Percentiles rank a stretch among this genome's conserved stretches.
Evolutionary conservation across 23 tunicate genomes (phyloP).

Genomic region (Ascidia mentula): DNA sequence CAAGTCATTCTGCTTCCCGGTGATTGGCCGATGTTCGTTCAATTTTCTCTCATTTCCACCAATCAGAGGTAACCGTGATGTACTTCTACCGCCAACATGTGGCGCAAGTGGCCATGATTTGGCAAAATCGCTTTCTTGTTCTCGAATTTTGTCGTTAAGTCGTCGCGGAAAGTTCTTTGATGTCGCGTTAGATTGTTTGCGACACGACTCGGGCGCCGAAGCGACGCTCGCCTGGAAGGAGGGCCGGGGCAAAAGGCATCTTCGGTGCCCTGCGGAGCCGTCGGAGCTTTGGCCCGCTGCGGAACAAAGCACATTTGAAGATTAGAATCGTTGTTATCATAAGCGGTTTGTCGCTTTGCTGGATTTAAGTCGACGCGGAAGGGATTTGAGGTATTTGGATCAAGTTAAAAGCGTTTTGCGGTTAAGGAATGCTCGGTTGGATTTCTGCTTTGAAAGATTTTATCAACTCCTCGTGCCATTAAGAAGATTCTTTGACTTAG

Average conservation of each 20-base stretch:
- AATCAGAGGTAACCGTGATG: neutral
- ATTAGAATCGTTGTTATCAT: no score
- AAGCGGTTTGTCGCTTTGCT: no score
- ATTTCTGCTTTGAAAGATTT: no score
- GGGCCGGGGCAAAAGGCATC: neutral
- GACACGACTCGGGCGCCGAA: neutral
- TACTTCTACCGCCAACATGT: neutral
- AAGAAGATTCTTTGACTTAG: no score
- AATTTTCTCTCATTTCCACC: neutral
- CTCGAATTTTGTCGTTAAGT: neutral
- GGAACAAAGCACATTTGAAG: no score
- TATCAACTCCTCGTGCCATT: no score
- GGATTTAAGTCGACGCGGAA: no score
- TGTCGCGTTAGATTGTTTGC: slow-evolving; percentile 6
- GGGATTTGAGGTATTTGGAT: no score
- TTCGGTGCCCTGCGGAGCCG: neutral
- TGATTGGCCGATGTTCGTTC: neutral
- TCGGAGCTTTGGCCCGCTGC: neutral
- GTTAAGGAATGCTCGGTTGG: no score
- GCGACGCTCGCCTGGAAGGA: slow-evolving; percentile 5
- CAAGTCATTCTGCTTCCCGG: neutral
- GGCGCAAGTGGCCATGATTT: slow-evolving; percentile 9
- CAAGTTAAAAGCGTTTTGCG: no score
- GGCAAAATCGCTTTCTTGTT: neutral
- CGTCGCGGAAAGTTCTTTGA: slow-evolving; percentile 5